Conservation (phyloP, 2,113 vertebrate species). For the Petroica traversi region DNA sequence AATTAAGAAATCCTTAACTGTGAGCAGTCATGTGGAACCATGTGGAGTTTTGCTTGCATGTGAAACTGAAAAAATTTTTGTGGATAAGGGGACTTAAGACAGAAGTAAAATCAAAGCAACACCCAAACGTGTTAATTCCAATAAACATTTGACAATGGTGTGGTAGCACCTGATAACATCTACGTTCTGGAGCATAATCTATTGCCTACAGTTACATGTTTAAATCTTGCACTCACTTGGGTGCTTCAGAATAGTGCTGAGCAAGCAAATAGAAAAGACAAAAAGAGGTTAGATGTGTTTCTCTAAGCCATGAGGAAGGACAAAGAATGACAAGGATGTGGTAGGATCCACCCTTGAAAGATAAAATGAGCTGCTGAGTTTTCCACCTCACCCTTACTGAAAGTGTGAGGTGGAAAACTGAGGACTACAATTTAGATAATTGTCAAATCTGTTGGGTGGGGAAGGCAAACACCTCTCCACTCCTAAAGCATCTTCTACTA, state of each 20-base stretch:
- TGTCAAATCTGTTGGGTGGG: background rate
- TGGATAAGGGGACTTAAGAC: background rate
- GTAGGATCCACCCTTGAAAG: background rate
- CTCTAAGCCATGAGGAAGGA: background rate
- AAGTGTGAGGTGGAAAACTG: background rate
- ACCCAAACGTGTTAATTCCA: background rate
- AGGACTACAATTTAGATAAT: background rate
- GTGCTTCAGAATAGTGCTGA: background rate
- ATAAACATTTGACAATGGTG: background rate
- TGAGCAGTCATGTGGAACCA: background rate
- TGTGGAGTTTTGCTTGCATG: background rate
- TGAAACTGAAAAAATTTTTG: background rate
- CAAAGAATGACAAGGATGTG: background rate
- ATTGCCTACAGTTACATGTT: background rate
- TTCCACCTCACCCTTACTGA: background rate
- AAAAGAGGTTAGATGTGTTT: background rate
- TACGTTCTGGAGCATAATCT: background rate
- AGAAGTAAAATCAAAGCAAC: background rate
- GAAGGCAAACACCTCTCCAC: background rate
- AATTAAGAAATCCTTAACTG: background rate
- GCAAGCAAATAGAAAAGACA: background rate
- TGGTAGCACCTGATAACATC: background rate
- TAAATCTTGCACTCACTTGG: background rate
- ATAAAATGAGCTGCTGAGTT: background rate
- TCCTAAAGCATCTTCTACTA: background rate